These are phyloP conservation scores for Eubasilissa splendida DNA, from an alignment of 2,888 invertebrate genomes.

Conservation along the genomic window DNA sequence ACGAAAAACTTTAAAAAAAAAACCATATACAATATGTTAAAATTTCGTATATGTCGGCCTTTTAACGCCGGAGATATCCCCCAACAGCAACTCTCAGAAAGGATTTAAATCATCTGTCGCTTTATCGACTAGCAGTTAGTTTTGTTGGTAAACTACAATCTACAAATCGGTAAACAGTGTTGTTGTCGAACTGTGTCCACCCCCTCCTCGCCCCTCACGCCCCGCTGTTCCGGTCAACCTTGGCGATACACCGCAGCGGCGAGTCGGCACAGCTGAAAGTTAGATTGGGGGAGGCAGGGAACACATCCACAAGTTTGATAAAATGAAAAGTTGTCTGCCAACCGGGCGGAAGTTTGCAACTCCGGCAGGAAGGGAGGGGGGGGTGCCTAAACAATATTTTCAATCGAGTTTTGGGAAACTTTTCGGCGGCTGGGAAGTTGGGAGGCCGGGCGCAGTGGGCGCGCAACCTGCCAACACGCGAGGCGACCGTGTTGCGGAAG, in stretches of 20 bases:
- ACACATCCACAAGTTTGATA: constrained; percentile 43
- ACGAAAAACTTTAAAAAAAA: too few species aligned
- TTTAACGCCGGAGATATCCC: too few species aligned
- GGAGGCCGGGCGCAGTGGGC: background rate
- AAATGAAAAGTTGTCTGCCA: constrained; percentile 50
- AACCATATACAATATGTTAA: too few species aligned
- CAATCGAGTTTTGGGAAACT: constrained; percentile 38
- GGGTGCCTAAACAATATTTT: constrained; percentile 41
- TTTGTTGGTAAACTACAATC: too few species aligned
- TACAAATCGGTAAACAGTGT: background rate
- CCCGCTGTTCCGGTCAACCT: too few species aligned
- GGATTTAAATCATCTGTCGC: too few species aligned
- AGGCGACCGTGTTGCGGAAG: constrained; percentile 9
- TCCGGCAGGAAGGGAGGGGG: background rate
- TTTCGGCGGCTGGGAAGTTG: constrained; percentile 21
- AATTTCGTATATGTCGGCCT: too few species aligned
- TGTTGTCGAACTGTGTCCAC: background rate
- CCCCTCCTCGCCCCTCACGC: too few species aligned
- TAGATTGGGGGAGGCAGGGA: background rate
- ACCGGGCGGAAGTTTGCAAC: background rate
- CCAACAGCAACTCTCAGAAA: too few species aligned
- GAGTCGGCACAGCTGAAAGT: background rate
- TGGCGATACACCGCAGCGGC: background rate
- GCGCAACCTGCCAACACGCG: constrained; percentile 24
- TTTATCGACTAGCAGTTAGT: too few species aligned